These are phyloP conservation scores for Chrysolina americana DNA, from an alignment of 2,888 invertebrate genomes.

Conservation along the genomic window DNA sequence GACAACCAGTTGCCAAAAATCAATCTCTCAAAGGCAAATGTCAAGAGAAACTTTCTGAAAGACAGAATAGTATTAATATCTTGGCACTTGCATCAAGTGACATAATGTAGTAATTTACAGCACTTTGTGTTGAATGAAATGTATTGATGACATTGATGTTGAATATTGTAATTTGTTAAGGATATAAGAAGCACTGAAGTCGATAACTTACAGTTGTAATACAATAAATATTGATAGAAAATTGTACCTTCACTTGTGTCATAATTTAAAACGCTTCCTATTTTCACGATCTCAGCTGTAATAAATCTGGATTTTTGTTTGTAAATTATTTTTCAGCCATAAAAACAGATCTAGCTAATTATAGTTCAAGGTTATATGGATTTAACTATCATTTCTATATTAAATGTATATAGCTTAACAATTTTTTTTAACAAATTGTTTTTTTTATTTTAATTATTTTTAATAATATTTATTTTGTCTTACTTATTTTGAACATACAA, in stretches of 20 bases:
- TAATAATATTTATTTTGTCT: background rate
- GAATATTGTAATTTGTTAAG: background rate
- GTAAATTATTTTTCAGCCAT: background rate
- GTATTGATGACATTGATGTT: background rate
- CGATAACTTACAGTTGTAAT: background rate
- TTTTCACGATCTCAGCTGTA: slow-evolving; percentile 1
- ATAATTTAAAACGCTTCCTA: background rate
- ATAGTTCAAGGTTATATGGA: background rate
- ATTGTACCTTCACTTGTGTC: background rate
- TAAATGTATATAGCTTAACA: background rate
- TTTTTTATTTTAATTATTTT: background rate
- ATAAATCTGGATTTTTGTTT: background rate
- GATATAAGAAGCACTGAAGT: background rate
- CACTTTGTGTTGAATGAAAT: too few species aligned
- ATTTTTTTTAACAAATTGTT: background rate
- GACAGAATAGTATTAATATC: too few species aligned
- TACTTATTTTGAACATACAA: background rate
- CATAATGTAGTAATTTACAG: too few species aligned
- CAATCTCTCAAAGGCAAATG: background rate
- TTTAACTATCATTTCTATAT: background rate
- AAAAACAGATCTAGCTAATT: background rate
- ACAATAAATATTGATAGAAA: background rate
- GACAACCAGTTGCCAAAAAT: background rate
- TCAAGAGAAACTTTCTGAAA: too few species aligned
- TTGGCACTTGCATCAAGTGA: too few species aligned